These are phyloP conservation scores for Platyrinchus mystaceus DNA, from an alignment of 2,797 vertebrate genomes.

Conservation along the genomic window DNA sequence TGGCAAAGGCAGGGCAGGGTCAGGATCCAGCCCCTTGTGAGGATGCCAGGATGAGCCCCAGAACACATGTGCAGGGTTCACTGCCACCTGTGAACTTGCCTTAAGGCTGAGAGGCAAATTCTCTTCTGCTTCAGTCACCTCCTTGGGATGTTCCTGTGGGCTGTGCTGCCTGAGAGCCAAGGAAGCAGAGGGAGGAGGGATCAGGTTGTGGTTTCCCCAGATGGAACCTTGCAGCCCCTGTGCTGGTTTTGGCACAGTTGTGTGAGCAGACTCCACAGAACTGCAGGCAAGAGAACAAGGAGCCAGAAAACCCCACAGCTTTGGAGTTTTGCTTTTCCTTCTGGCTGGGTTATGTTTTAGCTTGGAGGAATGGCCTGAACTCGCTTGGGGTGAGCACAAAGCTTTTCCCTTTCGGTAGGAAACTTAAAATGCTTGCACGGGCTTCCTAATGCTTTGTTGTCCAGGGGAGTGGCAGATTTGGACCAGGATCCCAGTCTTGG, in stretches of 20 bases:
- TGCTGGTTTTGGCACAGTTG: neutral
- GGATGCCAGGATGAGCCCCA: neutral
- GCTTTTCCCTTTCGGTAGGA: neutral
- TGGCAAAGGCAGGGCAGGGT: neutral
- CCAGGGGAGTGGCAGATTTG: neutral
- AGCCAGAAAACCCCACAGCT: neutral
- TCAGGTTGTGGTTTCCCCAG: neutral
- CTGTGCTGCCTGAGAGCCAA: neutral
- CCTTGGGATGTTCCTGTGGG: rapidly evolving
- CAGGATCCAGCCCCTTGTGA: neutral
- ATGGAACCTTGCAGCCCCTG: neutral
- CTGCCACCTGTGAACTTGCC: neutral
- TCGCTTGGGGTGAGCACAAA: neutral
- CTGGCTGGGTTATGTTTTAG: neutral
- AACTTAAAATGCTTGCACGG: neutral
- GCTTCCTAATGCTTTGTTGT: neutral
- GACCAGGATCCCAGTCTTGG: neutral
- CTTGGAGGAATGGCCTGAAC: neutral
- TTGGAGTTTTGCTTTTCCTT: neutral
- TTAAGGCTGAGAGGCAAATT: neutral
- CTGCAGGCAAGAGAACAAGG: neutral
- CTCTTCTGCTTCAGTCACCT: neutral
- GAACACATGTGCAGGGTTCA: neutral
- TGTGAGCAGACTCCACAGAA: neutral
- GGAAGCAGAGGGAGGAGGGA: neutral